Percentiles rank a stretch among this genome's conserved stretches.
These are phyloP conservation scores for Phrynocephalus vlangalii DNA, from an alignment of 2,797 vertebrate species.

Conservation along the genomic window DNA sequence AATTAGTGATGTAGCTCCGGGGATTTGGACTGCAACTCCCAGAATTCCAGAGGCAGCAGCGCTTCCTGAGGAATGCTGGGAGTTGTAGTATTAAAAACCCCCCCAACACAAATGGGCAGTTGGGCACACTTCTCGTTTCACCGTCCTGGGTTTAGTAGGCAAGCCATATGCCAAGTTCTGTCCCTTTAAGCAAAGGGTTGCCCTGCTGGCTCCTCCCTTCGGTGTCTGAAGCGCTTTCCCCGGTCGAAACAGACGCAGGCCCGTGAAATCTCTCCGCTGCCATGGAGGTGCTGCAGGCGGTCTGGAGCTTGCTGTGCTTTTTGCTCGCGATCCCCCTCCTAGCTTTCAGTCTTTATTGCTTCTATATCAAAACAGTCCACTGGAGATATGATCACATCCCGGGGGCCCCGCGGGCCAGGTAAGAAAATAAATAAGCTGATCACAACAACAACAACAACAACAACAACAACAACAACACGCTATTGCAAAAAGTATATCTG, in stretches of 20 bases:
- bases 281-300: constrained; percentile 40
- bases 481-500: neutral
- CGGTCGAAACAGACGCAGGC: no score
- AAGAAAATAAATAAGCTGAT: constrained; percentile 38
- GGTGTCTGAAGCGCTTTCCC: neutral
- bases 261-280: neutral
- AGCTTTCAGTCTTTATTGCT: constrained; percentile 79
- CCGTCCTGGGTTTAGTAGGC: no score
- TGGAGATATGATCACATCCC: constrained; percentile 89
- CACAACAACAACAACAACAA: no score
- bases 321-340: constrained; percentile 58
- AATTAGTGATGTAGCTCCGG: neutral
- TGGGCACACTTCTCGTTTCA: no score
- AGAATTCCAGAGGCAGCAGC: neutral
- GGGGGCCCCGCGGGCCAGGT: constrained; percentile 87
- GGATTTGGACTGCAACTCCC: neutral
- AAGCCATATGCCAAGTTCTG: no score
- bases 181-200: neutral
- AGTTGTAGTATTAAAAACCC: no score
- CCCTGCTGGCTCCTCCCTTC: neutral
- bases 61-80: no score
- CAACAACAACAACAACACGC: no score
- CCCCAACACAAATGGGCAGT: no score
- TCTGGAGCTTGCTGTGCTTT: neutral
- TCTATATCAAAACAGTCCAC: constrained; percentile 82